These are phyloP conservation scores for Laupala kohalensis DNA, from an alignment of 1,140 invertebrate genomes.

Conservation along the genomic window DNA sequence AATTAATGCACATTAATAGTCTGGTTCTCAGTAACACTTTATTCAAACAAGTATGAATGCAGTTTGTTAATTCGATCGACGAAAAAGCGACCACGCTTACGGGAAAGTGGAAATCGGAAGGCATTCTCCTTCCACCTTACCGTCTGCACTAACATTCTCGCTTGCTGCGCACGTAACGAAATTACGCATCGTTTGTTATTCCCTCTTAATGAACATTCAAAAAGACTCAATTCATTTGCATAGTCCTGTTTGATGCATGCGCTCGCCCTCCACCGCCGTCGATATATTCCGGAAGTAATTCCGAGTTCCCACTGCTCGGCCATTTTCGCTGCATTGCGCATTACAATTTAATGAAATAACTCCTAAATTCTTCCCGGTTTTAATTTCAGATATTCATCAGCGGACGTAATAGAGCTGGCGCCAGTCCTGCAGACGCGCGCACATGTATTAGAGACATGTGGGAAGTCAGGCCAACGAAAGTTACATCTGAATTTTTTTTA, in stretches of 20 bases:
- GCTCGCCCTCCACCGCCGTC: neutral
- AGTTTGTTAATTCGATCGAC: too few relatives aligned
- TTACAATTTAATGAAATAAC: neutral
- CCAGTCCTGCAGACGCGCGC: too few relatives aligned
- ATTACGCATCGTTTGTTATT: neutral
- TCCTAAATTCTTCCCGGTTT: neutral
- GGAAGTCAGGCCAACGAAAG: too few relatives aligned
- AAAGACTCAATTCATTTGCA: neutral
- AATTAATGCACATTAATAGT: too few relatives aligned
- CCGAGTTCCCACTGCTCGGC: neutral
- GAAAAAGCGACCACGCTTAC: too few relatives aligned
- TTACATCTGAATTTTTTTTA: too few relatives aligned
- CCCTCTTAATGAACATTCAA: neutral
- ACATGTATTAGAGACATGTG: too few relatives aligned
- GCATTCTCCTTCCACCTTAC: too few relatives aligned
- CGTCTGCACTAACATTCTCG: too few relatives aligned
- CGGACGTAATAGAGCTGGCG: neutral
- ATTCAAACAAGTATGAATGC: too few relatives aligned
- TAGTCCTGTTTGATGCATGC: neutral
- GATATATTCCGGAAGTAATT: neutral
- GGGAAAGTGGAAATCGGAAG: too few relatives aligned
- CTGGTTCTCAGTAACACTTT: too few relatives aligned
- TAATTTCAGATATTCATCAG: neutral
- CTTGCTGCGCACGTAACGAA: neutral
- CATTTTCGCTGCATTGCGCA: neutral